Conservation (phyloP, 2,888 invertebrate genomes). For the Falcaria lacertinaria region DNA sequence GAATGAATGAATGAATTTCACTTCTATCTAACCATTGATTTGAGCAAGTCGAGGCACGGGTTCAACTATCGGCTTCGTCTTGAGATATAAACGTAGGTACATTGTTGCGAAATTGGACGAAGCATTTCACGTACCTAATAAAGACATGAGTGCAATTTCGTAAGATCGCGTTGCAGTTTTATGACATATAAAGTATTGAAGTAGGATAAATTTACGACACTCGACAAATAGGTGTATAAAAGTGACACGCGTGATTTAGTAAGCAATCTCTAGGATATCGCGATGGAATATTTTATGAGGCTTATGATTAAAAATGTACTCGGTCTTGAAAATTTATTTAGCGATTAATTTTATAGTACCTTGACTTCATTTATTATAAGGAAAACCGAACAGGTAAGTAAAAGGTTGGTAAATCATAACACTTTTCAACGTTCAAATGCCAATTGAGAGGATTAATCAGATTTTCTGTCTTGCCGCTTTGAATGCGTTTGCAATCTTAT, state of each 20-base stretch:
- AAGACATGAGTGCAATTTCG: conserved; percentile 37
- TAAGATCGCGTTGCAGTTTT: conserved; percentile 34
- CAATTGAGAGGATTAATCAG: no score
- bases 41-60: conserved; percentile 35
- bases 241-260: conserved; percentile 19
- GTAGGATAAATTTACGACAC: conserved; percentile 36
- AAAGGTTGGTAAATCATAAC: no score
- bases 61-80: conserved; percentile 19
- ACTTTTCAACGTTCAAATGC: no score
- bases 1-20: conserved; percentile 71
- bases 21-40: conserved; percentile 61
- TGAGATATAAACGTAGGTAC: conserved; percentile 37
- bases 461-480: no score
- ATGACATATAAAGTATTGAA: conserved; percentile 43
- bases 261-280: conserved; percentile 10
- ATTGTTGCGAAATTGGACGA: conserved; percentile 14
- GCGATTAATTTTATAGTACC: conserved; percentile 15
- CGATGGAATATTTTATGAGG: conserved; percentile 17
- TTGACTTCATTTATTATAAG: no score
- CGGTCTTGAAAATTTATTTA: conserved; percentile 21
- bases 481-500: no score
- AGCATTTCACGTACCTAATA: conserved; percentile 14
- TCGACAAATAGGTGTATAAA: conserved; percentile 32
- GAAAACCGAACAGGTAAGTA: no score
- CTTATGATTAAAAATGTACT: conserved; percentile 26